Percentiles rank a stretch among this genome's conserved stretches.
Evolutionary conservation across 2,888 invertebrate genomes (phyloP).

Genomic region (Drosophila melanosoma): DNA sequence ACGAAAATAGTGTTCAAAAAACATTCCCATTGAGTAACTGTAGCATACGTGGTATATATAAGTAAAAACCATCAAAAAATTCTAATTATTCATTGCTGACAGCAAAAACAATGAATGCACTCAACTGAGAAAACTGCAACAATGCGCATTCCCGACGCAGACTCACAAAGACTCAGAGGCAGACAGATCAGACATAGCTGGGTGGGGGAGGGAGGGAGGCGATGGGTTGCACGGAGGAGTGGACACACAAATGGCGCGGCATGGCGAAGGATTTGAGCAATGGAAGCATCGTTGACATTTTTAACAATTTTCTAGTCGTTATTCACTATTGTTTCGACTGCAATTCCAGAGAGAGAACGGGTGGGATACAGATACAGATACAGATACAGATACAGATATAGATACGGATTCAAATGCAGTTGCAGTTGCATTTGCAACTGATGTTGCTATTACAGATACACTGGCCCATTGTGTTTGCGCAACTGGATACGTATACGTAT

Average conservation of each 20-base stretch:
- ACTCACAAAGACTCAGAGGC: slow-evolving; percentile 20
- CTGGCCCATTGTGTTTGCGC: not conserved
- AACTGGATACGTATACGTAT: slow-evolving; percentile 4
- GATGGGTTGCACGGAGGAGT: not conserved
- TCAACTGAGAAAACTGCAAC: slow-evolving; percentile 75
- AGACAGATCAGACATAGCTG: slow-evolving; percentile 11
- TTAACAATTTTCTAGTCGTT: slow-evolving; percentile 78
- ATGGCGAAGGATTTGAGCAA: slow-evolving; percentile 64
- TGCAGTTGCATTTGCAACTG: slow-evolving; percentile 1
- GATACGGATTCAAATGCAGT: not conserved
- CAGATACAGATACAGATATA: slow-evolving; percentile 7
- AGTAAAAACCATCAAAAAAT: slow-evolving; percentile 53
- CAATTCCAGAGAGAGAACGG: slow-evolving; percentile 33
- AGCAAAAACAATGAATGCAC: slow-evolving; percentile 75
- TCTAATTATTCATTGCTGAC: slow-evolving; percentile 78
- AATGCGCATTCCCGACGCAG: slow-evolving; percentile 65
- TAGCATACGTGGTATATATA: slow-evolving; percentile 22
- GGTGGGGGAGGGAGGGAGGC: not conserved
- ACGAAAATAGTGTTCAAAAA: not conserved
- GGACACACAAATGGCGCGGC: slow-evolving; percentile 55
- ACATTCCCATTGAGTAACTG: slow-evolving; percentile 4
- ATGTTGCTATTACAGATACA: slow-evolving; percentile 17
- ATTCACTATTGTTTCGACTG: slow-evolving; percentile 73
- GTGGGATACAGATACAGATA: slow-evolving; percentile 4
- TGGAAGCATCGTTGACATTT: slow-evolving; percentile 72